Conservation (phyloP, 1,140 invertebrate genomes). For the Lordiphosa mommai region DNA sequence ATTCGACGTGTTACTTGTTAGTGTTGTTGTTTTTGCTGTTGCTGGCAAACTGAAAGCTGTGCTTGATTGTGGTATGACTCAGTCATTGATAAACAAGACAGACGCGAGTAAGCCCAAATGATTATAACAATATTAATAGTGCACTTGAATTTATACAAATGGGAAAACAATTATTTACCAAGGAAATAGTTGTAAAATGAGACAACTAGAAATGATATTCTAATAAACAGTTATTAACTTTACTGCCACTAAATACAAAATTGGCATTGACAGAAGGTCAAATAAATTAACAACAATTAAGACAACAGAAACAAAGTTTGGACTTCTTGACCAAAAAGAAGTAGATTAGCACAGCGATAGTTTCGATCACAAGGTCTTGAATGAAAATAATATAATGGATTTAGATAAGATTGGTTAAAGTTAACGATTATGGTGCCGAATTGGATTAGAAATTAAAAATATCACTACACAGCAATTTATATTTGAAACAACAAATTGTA, state of each 20-base stretch:
- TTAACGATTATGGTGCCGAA: too few relatives aligned
- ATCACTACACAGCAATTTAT: too few relatives aligned
- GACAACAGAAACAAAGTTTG: conserved; percentile 6
- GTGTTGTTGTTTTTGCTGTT: conserved; percentile 27
- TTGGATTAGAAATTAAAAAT: too few relatives aligned
- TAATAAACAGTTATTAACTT: conserved; percentile 1
- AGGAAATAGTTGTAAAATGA: conserved; percentile 2
- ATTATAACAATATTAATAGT: conserved; percentile 23
- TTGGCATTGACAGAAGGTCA: conserved; percentile 41
- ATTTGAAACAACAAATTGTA: too few relatives aligned
- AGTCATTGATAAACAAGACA: conserved; percentile 10
- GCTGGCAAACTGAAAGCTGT: conserved; percentile 1
- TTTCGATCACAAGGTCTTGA: too few relatives aligned
- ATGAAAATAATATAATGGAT: too few relatives aligned
- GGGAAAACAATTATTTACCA: not conserved
- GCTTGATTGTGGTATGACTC: conserved; percentile 21
- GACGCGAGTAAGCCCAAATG: conserved; percentile 12
- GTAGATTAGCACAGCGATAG: too few relatives aligned
- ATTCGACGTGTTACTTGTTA: conserved; percentile 60
- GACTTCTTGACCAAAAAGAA: not conserved
- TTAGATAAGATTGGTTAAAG: too few relatives aligned
- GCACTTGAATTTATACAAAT: conserved; percentile 28
- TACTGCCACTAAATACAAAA: conserved; percentile 11
- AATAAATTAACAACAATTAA: conserved; percentile 49
- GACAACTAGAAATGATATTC: not conserved